These are phyloP conservation scores for Hippocampus mohnikei DNA, from an alignment of 2,113 vertebrate genomes.

Conservation along the genomic window DNA sequence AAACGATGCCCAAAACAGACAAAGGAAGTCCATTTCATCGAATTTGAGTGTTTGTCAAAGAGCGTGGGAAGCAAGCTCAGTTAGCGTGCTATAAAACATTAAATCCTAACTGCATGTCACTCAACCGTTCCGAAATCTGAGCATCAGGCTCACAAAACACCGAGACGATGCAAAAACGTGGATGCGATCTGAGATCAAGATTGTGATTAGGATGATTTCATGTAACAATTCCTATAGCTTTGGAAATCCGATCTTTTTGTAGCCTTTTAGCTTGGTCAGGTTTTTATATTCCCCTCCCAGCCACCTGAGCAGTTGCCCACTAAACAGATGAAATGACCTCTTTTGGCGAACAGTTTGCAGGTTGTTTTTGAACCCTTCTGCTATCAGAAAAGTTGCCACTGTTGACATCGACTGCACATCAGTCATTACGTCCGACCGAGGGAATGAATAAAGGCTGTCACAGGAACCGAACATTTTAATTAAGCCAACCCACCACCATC, in stretches of 20 bases:
- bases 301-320: neutral
- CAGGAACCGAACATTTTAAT: conserved; percentile 64
- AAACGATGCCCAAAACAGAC: too few species aligned
- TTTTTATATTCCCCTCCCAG: conserved; percentile 3
- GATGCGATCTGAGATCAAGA: neutral
- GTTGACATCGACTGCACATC: conserved; percentile 52
- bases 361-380: conserved; percentile 8
- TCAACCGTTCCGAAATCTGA: neutral
- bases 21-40: too few species aligned
- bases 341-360: conserved; percentile 15
- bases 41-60: neutral
- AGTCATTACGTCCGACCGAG: conserved; percentile 66
- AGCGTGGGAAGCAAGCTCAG: neutral
- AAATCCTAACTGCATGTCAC: neutral
- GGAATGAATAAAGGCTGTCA: conserved; percentile 69
- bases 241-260: neutral
- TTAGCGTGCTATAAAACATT: neutral
- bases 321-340: conserved; percentile 8
- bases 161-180: neutral
- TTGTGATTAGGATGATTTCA: neutral
- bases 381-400: conserved; percentile 47
- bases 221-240: neutral
- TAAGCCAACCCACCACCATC: conserved; percentile 69
- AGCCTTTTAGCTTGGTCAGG: neutral
- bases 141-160: neutral